These are phyloP conservation scores for Amniataba percoides DNA, from an alignment of 2,797 vertebrate species.

Conservation along the genomic window DNA sequence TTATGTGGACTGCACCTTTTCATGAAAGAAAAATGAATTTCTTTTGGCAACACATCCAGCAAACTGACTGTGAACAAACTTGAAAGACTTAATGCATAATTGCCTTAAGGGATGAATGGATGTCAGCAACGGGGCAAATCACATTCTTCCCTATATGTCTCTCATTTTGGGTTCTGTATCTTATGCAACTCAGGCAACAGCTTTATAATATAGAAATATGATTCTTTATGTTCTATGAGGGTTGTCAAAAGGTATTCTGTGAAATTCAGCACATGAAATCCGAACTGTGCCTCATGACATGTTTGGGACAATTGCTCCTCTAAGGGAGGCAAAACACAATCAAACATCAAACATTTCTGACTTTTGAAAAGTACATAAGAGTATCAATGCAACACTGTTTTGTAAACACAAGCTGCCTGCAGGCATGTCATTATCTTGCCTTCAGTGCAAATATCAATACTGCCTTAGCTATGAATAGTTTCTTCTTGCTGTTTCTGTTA, in stretches of 20 bases:
- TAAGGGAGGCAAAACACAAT: constrained; percentile 1
- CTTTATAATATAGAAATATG: background rate
- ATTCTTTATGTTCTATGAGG: background rate
- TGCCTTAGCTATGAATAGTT: background rate
- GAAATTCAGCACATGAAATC: background rate
- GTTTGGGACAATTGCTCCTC: background rate
- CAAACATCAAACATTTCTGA: background rate
- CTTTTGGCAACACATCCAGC: background rate
- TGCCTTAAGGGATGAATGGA: background rate
- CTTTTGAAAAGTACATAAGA: background rate
- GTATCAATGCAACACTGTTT: background rate
- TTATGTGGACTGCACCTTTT: background rate
- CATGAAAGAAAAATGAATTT: background rate
- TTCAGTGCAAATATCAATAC: constrained; percentile 40
- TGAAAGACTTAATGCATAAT: background rate
- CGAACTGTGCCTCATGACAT: background rate
- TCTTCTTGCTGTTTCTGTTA: constrained; percentile 17
- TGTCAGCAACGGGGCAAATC: background rate
- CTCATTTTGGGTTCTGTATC: background rate
- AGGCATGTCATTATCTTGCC: constrained; percentile 16
- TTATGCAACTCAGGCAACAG: background rate
- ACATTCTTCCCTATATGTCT: background rate
- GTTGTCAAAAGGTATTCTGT: background rate
- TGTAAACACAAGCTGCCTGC: constrained; percentile 2
- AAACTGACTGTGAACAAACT: constrained; percentile 6